A percentile compares a stretch with the other conserved stretches of the same genome.
These are phyloP conservation scores for Triplophysa dalaica DNA, from an alignment of 2,113 vertebrate genomes.

Conservation along the genomic window DNA sequence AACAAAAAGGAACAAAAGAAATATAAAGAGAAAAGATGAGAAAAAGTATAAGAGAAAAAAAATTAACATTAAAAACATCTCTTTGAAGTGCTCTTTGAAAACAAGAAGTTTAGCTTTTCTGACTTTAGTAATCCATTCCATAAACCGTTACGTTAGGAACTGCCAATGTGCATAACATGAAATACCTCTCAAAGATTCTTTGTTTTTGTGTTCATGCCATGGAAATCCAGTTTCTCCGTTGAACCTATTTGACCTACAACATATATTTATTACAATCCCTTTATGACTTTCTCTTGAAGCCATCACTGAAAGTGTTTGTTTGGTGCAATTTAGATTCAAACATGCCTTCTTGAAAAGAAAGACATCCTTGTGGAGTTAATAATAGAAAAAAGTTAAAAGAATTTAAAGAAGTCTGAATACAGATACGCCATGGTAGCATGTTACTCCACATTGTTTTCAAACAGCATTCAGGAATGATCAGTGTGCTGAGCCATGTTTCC, in stretches of 20 bases:
- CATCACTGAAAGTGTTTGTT: conserved; percentile 7
- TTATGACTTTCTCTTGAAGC: background rate
- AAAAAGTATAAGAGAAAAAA: conserved; percentile 15
- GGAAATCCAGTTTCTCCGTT: background rate
- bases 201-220: conserved; percentile 12
- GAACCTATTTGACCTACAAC: background rate
- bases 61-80: conserved; percentile 35
- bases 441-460: conserved; percentile 43
- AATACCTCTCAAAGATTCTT: conserved; percentile 16
- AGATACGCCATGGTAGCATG: conserved; percentile 6
- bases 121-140: conserved; percentile 37
- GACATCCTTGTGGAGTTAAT: conserved; percentile 15
- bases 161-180: conserved; percentile 43
- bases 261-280: conserved; percentile 8
- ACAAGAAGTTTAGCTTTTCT: conserved; percentile 35
- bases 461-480: conserved; percentile 44
- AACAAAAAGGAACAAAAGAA: background rate
- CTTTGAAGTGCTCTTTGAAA: conserved; percentile 47
- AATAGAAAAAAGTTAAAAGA: conserved; percentile 19
- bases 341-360: background rate
- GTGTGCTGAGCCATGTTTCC: conserved; percentile 39
- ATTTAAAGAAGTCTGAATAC: conserved; percentile 1
- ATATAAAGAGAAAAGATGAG: conserved; percentile 17
- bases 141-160: conserved; percentile 29
- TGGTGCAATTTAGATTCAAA: conserved; percentile 21